phyloP scores from a whole-genome alignment of 2,113 vertebrate genomes.

The Forbesichthys papilliferus region DNA sequence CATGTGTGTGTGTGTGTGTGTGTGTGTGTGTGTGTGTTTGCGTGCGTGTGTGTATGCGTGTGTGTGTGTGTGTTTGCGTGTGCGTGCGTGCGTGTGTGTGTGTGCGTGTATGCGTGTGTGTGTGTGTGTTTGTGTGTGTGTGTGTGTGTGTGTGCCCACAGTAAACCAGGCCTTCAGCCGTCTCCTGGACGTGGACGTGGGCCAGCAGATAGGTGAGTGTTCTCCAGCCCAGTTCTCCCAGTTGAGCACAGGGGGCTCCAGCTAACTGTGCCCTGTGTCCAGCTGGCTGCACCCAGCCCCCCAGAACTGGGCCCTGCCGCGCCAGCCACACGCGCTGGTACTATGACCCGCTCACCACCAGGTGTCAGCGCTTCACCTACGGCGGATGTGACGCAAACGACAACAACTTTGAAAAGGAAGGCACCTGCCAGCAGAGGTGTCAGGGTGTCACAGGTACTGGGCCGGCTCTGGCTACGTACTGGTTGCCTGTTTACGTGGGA shows the following conservation, averaged over 20 bases:
- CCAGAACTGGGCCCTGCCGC: slow-evolving; percentile 80
- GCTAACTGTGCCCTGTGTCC: not conserved
- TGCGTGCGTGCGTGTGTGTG: too few species aligned
- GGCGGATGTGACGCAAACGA: slow-evolving; percentile 86
- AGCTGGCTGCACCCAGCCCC: slow-evolving; percentile 86
- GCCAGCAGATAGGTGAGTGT: slow-evolving; percentile 51
- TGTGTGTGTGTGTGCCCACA: slow-evolving; percentile 39
- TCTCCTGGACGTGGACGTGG: slow-evolving; percentile 58
- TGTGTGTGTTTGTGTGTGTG: not conserved
- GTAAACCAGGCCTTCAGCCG: slow-evolving; percentile 63
- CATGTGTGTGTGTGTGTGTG: too few species aligned
- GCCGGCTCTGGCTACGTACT: too few species aligned
- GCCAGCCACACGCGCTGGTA: slow-evolving; percentile 84
- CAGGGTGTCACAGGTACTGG: slow-evolving; percentile 81
- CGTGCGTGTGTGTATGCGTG: too few species aligned
- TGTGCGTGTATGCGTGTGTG: too few species aligned
- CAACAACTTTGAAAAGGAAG: slow-evolving; percentile 84
- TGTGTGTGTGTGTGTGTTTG: too few species aligned
- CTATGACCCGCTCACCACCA: slow-evolving; percentile 82
- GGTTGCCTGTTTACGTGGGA: too few species aligned
- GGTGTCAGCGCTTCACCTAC: slow-evolving; percentile 84
- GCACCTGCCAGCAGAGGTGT: slow-evolving; percentile 78
- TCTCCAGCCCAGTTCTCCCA: not conserved
- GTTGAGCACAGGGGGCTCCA: too few species aligned
- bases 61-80: too few species aligned